phyloP scores from a whole-genome alignment of 37 sponge, comb jelly and placozoan genomes.

The Halichondria panicea region DNA sequence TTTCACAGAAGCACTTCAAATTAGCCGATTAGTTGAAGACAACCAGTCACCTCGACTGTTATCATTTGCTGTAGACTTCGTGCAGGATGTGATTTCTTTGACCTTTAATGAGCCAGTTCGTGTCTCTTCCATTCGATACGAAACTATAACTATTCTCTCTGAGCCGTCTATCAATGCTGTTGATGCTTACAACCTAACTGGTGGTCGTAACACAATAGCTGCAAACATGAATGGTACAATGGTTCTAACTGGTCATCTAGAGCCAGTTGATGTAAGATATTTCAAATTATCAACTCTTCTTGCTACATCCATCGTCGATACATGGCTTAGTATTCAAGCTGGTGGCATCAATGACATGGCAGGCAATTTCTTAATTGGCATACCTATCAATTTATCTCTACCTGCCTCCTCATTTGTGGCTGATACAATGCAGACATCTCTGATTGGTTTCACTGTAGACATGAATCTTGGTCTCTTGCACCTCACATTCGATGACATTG shows the following conservation, averaged over 20 bases:
- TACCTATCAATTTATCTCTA: conserved; percentile 37
- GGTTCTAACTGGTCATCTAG: conserved; percentile 58
- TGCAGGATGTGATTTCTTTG: conserved; percentile 50
- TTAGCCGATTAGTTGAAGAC: conserved; percentile 46
- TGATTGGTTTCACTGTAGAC: conserved; percentile 76
- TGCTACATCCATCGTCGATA: conserved; percentile 57
- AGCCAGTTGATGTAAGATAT: conserved; percentile 72
- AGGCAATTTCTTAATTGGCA: conserved; percentile 47
- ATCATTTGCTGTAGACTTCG: conserved; percentile 69
- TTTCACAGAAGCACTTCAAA: conserved; percentile 22
- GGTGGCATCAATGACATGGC: conserved; percentile 79
- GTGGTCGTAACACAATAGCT: conserved; percentile 43
- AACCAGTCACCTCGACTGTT: conserved; percentile 44
- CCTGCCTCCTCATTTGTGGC: conserved; percentile 34
- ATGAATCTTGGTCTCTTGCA: conserved; percentile 72
- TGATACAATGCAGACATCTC: conserved; percentile 59
- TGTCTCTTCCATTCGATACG: conserved; percentile 45
- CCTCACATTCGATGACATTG: conserved; percentile 94
- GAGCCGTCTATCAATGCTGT: conserved; percentile 15
- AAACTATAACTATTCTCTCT: conserved; percentile 57
- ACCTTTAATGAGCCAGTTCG: conserved; percentile 84
- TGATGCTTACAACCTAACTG: conserved; percentile 55
- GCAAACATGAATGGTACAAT: conserved; percentile 73
- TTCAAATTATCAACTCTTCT: conserved; percentile 70
- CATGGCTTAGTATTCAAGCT: conserved; percentile 39